Evolutionary conservation across 2,888 invertebrate genomes (phyloP).

Genomic region (Candidula unifasciata): DNA sequence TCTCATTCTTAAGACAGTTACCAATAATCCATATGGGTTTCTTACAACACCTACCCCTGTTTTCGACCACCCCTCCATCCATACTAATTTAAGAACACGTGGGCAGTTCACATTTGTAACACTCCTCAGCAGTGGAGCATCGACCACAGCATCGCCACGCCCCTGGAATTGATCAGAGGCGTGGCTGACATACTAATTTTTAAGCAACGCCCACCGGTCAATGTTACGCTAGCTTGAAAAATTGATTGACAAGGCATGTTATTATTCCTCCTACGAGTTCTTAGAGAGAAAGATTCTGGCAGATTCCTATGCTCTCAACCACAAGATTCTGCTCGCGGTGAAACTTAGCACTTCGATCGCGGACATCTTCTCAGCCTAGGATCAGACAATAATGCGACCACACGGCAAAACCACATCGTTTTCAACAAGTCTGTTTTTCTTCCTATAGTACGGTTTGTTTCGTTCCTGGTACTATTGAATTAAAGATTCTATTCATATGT

Average conservation of each 20-base stretch:
- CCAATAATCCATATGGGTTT: slow-evolving; percentile 23
- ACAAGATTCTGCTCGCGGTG: not conserved
- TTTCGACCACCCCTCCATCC: slow-evolving; percentile 1
- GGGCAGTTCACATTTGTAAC: slow-evolving; percentile 22
- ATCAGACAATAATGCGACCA: not conserved
- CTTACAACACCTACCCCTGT: not conserved
- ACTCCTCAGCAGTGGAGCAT: not conserved
- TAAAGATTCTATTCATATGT: not conserved
- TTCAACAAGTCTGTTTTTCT: not conserved
- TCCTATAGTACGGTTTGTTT: not conserved
- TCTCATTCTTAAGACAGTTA: slow-evolving; percentile 6
- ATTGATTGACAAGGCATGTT: slow-evolving; percentile 42
- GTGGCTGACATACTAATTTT: slow-evolving; percentile 25
- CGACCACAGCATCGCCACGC: not conserved
- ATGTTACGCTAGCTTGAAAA: slow-evolving; percentile 20
- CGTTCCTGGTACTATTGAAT: not conserved
- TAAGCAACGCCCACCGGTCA: slow-evolving; percentile 31
- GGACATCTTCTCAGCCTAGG: not conserved
- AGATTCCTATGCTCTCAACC: slow-evolving; percentile 12
- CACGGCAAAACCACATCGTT: not conserved
- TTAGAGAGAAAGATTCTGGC: not conserved
- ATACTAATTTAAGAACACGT: not conserved
- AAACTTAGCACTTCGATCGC: slow-evolving; percentile 5
- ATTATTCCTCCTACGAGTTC: slow-evolving; percentile 11
- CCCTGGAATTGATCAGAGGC: slow-evolving; percentile 30